Evolutionary conservation across 2,888 invertebrate genomes (phyloP).

Genomic region (Choreutis nemorana): DNA sequence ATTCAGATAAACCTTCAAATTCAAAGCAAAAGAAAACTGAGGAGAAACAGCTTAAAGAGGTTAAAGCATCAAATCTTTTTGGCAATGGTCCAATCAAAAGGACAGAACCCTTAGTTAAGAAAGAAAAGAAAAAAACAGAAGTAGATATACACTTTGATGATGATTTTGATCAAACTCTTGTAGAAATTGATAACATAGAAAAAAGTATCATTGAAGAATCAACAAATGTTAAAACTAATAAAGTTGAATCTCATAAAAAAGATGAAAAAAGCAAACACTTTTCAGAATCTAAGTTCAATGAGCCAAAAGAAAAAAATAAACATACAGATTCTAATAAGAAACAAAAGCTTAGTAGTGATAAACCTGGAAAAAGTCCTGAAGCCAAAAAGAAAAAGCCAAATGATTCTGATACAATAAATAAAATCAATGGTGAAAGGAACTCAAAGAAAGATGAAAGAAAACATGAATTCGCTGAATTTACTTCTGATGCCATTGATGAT

Average conservation of each 20-base stretch:
- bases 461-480: too few species aligned
- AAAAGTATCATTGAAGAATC: constrained; percentile 14
- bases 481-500: constrained; percentile 8
- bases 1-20: constrained; percentile 19
- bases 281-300: too few species aligned
- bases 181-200: constrained; percentile 68
- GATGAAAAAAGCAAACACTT: too few species aligned
- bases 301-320: too few species aligned
- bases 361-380: too few species aligned
- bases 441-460: too few species aligned
- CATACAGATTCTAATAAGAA: too few species aligned
- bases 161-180: constrained; percentile 74
- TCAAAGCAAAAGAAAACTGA: constrained; percentile 20
- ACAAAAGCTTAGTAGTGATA: too few species aligned
- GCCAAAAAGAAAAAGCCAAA: too few species aligned
- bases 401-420: too few species aligned
- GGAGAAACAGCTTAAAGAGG: constrained; percentile 42
- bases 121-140: constrained; percentile 47
- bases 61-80: constrained; percentile 67
- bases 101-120: constrained; percentile 52
- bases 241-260: too few species aligned
- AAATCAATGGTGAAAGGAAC: too few species aligned
- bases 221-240: constrained; percentile 13
- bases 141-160: constrained; percentile 71
- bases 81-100: constrained; percentile 68